Percentiles rank a stretch among this genome's conserved stretches.
These are phyloP conservation scores for Stegastes partitus DNA, from an alignment of 2,113 vertebrate species.

Conservation along the genomic window DNA sequence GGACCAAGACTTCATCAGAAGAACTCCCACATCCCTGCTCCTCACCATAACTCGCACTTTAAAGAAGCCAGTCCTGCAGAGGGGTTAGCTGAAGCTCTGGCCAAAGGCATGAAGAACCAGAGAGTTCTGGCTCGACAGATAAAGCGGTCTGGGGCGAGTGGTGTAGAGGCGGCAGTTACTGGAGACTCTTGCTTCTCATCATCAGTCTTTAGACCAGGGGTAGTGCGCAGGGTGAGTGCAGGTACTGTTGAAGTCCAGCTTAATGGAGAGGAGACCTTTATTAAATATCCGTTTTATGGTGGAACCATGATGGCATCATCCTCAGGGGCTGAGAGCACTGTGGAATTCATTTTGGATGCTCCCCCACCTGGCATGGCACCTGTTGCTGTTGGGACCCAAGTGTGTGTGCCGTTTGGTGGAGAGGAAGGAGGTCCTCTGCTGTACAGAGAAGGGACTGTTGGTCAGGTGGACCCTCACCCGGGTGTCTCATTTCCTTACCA, in stretches of 20 bases:
- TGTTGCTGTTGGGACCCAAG: slow-evolving; percentile 84
- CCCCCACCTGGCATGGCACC: slow-evolving; percentile 83
- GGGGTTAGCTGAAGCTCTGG: slow-evolving; percentile 80
- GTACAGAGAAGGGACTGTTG: slow-evolving; percentile 88
- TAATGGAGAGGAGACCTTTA: slow-evolving; percentile 83
- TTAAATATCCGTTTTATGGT: slow-evolving; percentile 85
- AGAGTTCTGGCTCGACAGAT: slow-evolving; percentile 87
- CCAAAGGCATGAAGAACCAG: slow-evolving; percentile 89
- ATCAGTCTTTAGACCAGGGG: slow-evolving; percentile 85
- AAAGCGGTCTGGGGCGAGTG: slow-evolving; percentile 61
- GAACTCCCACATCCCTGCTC: slow-evolving; percentile 44
- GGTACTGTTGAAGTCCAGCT: slow-evolving; percentile 88
- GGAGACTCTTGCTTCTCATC: slow-evolving; percentile 47
- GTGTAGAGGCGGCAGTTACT: slow-evolving; percentile 50
- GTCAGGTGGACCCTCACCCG: slow-evolving; percentile 88
- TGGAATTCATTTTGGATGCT: slow-evolving; percentile 88
- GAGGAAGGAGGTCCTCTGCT: slow-evolving; percentile 81
- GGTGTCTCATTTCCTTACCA: slow-evolving; percentile 90
- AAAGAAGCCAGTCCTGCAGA: slow-evolving; percentile 61
- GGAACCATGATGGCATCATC: slow-evolving; percentile 59
- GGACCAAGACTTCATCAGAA: slow-evolving; percentile 62
- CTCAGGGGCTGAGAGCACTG: slow-evolving; percentile 42
- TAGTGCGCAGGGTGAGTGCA: slow-evolving; percentile 87
- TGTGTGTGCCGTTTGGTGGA: slow-evolving; percentile 89
- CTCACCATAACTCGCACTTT: slow-evolving; percentile 45